phyloP scores from a whole-genome alignment of 2,797 vertebrate species.

The Tokudaia muenninki region DNA sequence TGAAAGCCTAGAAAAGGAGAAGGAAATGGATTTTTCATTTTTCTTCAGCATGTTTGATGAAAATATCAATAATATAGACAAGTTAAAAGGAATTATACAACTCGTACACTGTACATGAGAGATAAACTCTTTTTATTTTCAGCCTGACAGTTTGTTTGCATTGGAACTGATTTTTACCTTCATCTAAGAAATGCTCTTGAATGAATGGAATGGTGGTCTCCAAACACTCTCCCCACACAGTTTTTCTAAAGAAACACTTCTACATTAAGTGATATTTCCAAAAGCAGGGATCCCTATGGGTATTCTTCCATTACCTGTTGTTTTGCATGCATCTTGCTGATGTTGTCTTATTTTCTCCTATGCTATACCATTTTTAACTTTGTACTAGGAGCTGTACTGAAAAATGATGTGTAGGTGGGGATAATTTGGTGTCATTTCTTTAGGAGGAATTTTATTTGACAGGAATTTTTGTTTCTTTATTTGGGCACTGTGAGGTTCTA shows the following conservation, averaged over 20 bases:
- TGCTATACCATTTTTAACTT: slow-evolving; percentile 28
- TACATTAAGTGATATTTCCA: not conserved
- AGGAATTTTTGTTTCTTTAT: slow-evolving; percentile 68
- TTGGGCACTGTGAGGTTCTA: not conserved
- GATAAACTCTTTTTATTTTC: slow-evolving; percentile 55
- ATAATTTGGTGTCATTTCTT: slow-evolving; percentile 54
- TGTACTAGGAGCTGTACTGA: slow-evolving; percentile 28
- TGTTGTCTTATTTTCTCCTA: not conserved
- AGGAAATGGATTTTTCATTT: slow-evolving; percentile 10
- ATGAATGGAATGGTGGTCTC: slow-evolving; percentile 34
- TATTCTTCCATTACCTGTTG: slow-evolving; percentile 37
- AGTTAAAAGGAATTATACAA: slow-evolving; percentile 50
- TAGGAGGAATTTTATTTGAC: slow-evolving; percentile 29
- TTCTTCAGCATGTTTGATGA: slow-evolving; percentile 36
- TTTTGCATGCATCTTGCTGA: slow-evolving; percentile 39
- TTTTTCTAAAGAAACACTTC: slow-evolving; percentile 32
- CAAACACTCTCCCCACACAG: slow-evolving; percentile 13
- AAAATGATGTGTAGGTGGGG: slow-evolving; percentile 47
- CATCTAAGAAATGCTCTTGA: slow-evolving; percentile 55
- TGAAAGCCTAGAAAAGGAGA: slow-evolving; percentile 34
- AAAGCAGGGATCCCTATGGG: slow-evolving; percentile 2
- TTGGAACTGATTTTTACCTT: slow-evolving; percentile 33
- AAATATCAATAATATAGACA: slow-evolving; percentile 50
- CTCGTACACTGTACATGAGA: not conserved
- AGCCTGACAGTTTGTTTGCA: slow-evolving; percentile 63